phyloP scores from a whole-genome alignment of 2,797 vertebrate species.

The Microctenopoma stevenorrisi region DNA sequence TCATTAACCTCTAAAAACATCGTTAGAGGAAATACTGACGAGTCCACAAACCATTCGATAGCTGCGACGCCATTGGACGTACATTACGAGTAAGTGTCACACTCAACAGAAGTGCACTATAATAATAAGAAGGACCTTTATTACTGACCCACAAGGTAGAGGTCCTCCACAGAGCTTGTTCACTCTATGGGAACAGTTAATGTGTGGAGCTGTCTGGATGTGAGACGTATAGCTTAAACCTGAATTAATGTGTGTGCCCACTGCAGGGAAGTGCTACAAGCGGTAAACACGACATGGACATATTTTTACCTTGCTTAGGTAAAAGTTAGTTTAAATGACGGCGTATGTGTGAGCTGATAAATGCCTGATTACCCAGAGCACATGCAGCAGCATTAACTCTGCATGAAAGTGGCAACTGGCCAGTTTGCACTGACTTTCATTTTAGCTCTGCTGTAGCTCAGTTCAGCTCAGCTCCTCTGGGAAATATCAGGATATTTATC shows the following conservation, averaged over 20 bases:
- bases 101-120: too few relatives aligned
- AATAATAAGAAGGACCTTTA: too few relatives aligned
- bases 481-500: not conserved
- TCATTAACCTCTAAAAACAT: conserved; percentile 1
- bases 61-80: too few relatives aligned
- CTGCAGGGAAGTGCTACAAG: not conserved
- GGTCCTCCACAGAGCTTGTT: conserved; percentile 21
- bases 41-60: not conserved
- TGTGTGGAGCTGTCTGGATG: not conserved
- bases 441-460: not conserved
- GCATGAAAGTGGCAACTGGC: not conserved
- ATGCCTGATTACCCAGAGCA: not conserved
- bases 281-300: not conserved
- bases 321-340: not conserved
- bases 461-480: not conserved
- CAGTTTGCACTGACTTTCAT: not conserved
- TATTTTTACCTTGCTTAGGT: not conserved
- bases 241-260: not conserved
- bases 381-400: not conserved
- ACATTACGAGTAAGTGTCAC: too few relatives aligned
- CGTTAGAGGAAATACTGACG: not conserved
- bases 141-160: not conserved
- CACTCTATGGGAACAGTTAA: conserved; percentile 28
- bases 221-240: not conserved
- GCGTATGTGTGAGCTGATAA: not conserved